Base-by-base conservation (phyloP, 2,888 invertebrate genomes). In the Ophraella communa region DNA sequence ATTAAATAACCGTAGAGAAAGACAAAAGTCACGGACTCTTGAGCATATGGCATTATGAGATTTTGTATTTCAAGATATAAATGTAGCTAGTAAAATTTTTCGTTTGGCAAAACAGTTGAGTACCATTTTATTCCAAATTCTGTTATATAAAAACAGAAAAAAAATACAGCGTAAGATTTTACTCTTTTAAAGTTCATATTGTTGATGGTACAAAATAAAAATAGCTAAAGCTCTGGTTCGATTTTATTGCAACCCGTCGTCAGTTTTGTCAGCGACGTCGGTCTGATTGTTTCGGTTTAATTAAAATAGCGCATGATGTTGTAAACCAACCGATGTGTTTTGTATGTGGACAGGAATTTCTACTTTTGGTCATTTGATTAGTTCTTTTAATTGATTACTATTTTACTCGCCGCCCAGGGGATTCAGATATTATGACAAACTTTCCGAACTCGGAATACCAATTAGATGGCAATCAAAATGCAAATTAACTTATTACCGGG, bases 291-390 rank as follows among this genome's bases (percentile, higher is more conserved):
- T 67, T 24, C 24, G 0, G 59, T 69, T 64, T 68, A 62, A 64
- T 59, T 66, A 70, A 63, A 67, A 68, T 64, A 67, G 65, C 62
- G 60, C 65, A 64, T 59, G 62, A 66, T 70, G 39, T 47, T 62
- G 10, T 47, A 5, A 49, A 58, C 33, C 33, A 21, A 62, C 47
- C 35, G 14, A 39, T 39, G 14, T 3, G 14, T 39, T 30, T 39
- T 14, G 35, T 45, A 10, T 44, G 21, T 45, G 30, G 27, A 30
- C 14, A 21, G 8, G 21, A 45, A 54, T 52, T 61, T 7, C 55
- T 39, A 45, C 10, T 14, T 47, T 33, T 47, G 39, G 42, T 39
- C 58, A 49, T 47, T 54, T 64, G 59, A 64, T 64, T 54, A 64
- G 59, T 59, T 54, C 55, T 49, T 49, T 39, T 49, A 51, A 64